A percentile compares a stretch with the other conserved stretches of the same genome.
phyloP scores from a whole-genome alignment of 2,113 vertebrate species.

The Dermatemys mawii region DNA sequence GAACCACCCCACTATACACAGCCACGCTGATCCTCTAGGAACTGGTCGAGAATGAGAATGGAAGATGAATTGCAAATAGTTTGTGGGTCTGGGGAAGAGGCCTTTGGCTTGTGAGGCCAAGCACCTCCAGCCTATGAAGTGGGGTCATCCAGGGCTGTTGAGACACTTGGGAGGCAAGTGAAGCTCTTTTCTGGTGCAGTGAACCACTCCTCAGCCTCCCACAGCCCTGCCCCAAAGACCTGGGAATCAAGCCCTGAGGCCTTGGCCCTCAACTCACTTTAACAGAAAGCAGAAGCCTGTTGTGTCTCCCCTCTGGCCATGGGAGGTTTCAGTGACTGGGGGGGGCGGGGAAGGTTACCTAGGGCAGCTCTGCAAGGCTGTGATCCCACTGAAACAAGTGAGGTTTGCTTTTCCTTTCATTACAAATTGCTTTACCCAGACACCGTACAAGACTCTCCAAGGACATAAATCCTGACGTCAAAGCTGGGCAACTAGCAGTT shows the following conservation, averaged over 20 bases:
- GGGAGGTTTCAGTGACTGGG: slow-evolving; percentile 1
- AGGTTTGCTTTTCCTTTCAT: fast-evolving
- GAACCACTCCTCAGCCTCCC: not conserved
- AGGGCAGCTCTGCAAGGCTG: not conserved
- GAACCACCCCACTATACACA: fast-evolving
- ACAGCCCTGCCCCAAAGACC: not conserved
- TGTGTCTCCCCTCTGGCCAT: fast-evolving
- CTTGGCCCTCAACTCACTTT: fast-evolving
- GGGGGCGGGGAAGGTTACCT: not conserved
- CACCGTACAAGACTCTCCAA: fast-evolving
- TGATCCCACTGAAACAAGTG: not conserved
- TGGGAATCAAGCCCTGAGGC: not conserved
- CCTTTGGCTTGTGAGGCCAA: fast-evolving
- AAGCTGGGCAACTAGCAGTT: fast-evolving
- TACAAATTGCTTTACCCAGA: fast-evolving
- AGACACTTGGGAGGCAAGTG: fast-evolving
- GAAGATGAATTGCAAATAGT: fast-evolving
- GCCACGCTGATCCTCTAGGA: not conserved
- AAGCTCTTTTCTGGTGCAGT: not conserved
- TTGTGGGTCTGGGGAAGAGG: fast-evolving
- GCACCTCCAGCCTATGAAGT: not conserved
- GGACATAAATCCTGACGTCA: fast-evolving
- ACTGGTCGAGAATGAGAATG: fast-evolving
- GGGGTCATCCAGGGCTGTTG: not conserved
- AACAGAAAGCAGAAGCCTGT: not conserved